Conservation (phyloP, 1,140 invertebrate species). For the Drosophila mauritiana region DNA sequence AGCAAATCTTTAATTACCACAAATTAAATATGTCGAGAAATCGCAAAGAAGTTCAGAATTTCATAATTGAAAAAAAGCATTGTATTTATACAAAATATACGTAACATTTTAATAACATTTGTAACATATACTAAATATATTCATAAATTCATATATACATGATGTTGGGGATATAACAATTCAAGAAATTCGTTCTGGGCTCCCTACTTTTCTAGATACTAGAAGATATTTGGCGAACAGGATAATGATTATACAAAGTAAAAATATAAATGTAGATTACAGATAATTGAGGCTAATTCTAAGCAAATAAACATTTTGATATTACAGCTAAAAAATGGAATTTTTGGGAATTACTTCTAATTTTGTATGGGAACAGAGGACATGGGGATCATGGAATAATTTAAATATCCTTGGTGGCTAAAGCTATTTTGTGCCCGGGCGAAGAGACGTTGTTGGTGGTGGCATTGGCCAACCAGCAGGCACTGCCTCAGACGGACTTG, state of each 20-base stretch:
- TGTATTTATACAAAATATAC: constrained; percentile 11
- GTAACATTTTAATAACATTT: constrained; percentile 38
- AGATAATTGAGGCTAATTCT: constrained; percentile 30
- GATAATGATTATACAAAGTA: constrained; percentile 15
- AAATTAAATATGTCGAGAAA: too few species aligned
- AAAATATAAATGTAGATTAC: constrained; percentile 17
- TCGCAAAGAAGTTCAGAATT: neutral
- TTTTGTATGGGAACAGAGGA: neutral
- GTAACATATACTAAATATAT: constrained; percentile 19
- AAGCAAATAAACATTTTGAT: constrained; percentile 3
- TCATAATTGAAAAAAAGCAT: neutral
- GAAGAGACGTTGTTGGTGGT: constrained; percentile 11
- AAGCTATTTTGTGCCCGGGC: constrained; percentile 31
- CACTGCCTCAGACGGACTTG: constrained; percentile 74
- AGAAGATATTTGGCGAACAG: constrained; percentile 49
- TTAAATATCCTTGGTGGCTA: constrained; percentile 51
- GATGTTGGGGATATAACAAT: constrained; percentile 12
- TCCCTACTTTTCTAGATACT: constrained; percentile 70
- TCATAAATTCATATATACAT: constrained; percentile 16
- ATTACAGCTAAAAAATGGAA: constrained; percentile 20
- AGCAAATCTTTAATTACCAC: too few species aligned
- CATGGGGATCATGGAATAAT: constrained; percentile 34
- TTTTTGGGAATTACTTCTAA: neutral
- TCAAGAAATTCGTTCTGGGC: constrained; percentile 36
- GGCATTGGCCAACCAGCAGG: constrained; percentile 23